phyloP scores from a whole-genome alignment of 2,888 invertebrate genomes.

The Ectropis crepuscularia region DNA sequence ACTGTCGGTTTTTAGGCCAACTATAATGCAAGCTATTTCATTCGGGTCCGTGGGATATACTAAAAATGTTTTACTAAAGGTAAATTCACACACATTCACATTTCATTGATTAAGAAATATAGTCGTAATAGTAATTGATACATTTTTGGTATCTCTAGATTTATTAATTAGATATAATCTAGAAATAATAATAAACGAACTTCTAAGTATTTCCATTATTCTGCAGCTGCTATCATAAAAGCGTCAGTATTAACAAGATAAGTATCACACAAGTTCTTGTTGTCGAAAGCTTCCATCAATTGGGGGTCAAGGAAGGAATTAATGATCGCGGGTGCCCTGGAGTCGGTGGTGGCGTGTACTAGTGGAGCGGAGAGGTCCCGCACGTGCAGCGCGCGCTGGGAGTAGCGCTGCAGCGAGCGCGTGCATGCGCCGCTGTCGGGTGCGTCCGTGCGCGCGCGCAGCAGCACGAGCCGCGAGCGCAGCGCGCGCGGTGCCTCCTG shows the following conservation, averaged over 20 bases:
- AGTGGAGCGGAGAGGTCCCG: slow-evolving; percentile 44
- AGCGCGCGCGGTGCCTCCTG: slow-evolving; percentile 37
- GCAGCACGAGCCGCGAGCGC: slow-evolving; percentile 49
- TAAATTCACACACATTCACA: too few species aligned
- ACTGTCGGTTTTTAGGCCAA: too few species aligned
- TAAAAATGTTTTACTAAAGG: too few species aligned
- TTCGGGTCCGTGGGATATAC: too few species aligned
- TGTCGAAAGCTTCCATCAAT: slow-evolving; percentile 50
- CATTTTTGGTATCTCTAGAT: too few species aligned
- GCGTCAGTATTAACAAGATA: slow-evolving; percentile 50
- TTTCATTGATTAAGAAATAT: too few species aligned
- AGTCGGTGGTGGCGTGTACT: slow-evolving; percentile 21
- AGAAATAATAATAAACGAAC: too few species aligned
- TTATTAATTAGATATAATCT: too few species aligned
- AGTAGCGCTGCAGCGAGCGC: slow-evolving; percentile 39
- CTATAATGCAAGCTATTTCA: too few species aligned
- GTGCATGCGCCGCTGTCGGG: slow-evolving; percentile 2
- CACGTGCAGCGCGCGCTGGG: slow-evolving; percentile 45
- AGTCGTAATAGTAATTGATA: too few species aligned
- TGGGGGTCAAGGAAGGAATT: slow-evolving; percentile 54
- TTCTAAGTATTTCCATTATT: too few species aligned
- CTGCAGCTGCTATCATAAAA: slow-evolving; percentile 35
- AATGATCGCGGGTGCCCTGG: slow-evolving; percentile 51
- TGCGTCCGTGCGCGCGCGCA: slow-evolving; percentile 44
- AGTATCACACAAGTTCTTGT: slow-evolving; percentile 57